phyloP scores from a whole-genome alignment of 2,888 invertebrate species.

The Phoronis australis region DNA sequence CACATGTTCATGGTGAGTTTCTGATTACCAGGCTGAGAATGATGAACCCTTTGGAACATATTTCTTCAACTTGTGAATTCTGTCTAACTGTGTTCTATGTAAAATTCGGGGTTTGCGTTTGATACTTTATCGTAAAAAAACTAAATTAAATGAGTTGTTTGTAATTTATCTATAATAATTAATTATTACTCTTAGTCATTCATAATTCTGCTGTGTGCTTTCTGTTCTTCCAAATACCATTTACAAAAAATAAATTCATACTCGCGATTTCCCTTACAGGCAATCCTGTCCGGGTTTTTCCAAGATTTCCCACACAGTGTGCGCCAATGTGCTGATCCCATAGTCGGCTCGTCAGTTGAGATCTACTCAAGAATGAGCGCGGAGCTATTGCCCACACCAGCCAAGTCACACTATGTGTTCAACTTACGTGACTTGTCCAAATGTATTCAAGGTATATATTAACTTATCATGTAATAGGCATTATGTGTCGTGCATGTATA shows the following conservation, averaged over 20 bases:
- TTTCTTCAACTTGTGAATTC: too few relatives aligned
- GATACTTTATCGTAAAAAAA: too few relatives aligned
- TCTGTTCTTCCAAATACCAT: too few relatives aligned
- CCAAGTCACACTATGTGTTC: slow-evolving; percentile 55
- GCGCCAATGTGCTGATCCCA: slow-evolving; percentile 41
- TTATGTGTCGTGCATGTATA: too few relatives aligned
- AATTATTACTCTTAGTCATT: too few relatives aligned
- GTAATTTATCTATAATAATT: too few relatives aligned
- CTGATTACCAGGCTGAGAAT: too few relatives aligned
- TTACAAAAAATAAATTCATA: too few relatives aligned
- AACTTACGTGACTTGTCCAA: slow-evolving; percentile 71
- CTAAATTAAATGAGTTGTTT: too few relatives aligned
- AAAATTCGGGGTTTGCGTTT: too few relatives aligned
- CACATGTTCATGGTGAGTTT: slow-evolving; percentile 52
- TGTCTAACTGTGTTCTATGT: too few relatives aligned
- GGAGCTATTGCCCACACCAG: slow-evolving; percentile 53
- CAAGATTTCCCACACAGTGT: slow-evolving; percentile 66
- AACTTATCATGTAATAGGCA: not conserved
- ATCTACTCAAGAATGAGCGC: slow-evolving; percentile 52
- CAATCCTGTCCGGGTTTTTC: slow-evolving; percentile 70
- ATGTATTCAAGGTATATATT: slow-evolving; percentile 70
- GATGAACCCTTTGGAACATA: not conserved
- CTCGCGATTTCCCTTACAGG: slow-evolving; percentile 30
- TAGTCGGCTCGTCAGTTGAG: slow-evolving; percentile 52
- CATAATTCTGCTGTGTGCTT: too few relatives aligned